These are phyloP conservation scores for Phrynocephalus forsythii DNA, from an alignment of 2,797 vertebrate species.

Conservation along the genomic window DNA sequence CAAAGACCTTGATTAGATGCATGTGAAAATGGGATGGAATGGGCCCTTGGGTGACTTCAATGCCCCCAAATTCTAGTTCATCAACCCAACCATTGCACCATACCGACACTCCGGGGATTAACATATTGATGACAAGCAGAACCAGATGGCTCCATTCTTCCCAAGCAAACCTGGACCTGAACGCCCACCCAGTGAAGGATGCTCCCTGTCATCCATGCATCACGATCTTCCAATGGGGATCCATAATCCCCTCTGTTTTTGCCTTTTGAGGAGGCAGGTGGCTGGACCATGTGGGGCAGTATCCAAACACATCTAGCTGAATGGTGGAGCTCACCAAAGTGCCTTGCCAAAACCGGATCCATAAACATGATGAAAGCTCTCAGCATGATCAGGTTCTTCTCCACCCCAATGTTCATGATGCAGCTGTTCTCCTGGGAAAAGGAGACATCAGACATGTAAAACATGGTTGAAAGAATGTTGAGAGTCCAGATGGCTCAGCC, in stretches of 20 bases:
- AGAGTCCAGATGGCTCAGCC: neutral
- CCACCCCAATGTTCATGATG: conserved; percentile 68
- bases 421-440: conserved; percentile 71
- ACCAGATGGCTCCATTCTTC: too few relatives aligned
- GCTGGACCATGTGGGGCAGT: neutral
- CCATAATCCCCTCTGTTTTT: rapidly evolving
- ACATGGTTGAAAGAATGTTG: neutral
- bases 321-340: conserved; percentile 53
- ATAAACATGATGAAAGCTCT: conserved; percentile 58
- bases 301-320: too few relatives aligned
- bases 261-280: neutral
- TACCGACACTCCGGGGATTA: too few relatives aligned
- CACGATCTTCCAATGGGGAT: neutral
- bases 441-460: neutral
- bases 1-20: neutral
- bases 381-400: conserved; percentile 69
- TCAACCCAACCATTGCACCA: too few relatives aligned
- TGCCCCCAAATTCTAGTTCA: too few relatives aligned
- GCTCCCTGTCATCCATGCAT: neutral
- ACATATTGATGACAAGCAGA: too few relatives aligned
- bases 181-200: neutral
- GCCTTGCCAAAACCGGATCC: conserved; percentile 65
- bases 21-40: neutral
- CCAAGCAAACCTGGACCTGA: neutral
- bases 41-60: too few relatives aligned